Conservation (phyloP, 1,140 invertebrate species). For the Hyles euphorbiae region DNA sequence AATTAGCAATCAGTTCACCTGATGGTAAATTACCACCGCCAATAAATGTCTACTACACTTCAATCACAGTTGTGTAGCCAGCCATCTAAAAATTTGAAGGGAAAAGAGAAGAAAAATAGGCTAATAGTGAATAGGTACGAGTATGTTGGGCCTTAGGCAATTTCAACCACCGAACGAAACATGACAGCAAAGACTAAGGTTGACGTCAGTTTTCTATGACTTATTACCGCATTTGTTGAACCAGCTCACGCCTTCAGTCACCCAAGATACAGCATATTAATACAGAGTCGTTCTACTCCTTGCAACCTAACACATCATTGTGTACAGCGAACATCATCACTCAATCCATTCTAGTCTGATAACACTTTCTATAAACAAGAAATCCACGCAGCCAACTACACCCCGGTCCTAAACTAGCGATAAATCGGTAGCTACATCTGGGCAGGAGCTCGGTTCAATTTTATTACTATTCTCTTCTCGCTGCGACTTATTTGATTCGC, state of each 20-base stretch:
- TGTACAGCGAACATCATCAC: neutral
- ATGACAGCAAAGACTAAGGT: neutral
- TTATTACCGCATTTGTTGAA: neutral
- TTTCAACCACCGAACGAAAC: too few species aligned
- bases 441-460: constrained; percentile 68
- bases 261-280: neutral
- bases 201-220: neutral
- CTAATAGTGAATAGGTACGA: too few species aligned
- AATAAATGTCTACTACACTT: too few species aligned
- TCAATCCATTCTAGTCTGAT: neutral
- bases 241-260: neutral
- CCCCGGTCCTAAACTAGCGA: constrained; percentile 35
- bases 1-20: too few species aligned
- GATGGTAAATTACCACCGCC: too few species aligned
- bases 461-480: constrained; percentile 73
- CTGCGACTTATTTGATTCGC: constrained; percentile 66
- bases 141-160: too few species aligned
- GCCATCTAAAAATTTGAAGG: too few species aligned
- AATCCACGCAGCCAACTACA: constrained; percentile 20
- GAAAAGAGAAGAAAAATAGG: too few species aligned
- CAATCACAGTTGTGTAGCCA: too few species aligned
- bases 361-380: neutral
- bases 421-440: constrained; percentile 71
- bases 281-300: too few species aligned
- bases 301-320: neutral